phyloP scores from a whole-genome alignment of 2,797 vertebrate species.

The Mycteria americana region DNA sequence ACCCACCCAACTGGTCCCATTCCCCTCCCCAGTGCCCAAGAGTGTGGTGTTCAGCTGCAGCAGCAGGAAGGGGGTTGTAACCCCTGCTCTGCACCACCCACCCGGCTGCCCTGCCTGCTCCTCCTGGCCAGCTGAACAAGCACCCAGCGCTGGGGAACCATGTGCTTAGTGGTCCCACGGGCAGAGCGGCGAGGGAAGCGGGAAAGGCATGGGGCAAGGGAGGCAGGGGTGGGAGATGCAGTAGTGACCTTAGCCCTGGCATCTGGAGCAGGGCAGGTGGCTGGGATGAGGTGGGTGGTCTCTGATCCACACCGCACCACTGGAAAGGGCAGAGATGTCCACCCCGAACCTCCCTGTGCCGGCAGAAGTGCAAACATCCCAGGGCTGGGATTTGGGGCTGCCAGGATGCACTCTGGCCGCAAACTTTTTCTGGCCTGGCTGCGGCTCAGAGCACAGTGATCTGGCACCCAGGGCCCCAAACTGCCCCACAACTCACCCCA shows the following conservation, averaged over 20 bases:
- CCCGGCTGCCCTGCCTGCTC: neutral
- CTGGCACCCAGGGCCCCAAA: neutral
- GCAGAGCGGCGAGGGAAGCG: neutral
- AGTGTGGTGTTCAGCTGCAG: neutral
- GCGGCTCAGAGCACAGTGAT: neutral
- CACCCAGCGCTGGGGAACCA: accelerated
- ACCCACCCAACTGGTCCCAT: neutral
- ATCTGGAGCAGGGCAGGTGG: neutral
- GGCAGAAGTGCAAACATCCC: neutral
- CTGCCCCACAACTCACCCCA: neutral
- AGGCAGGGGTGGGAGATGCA: neutral
- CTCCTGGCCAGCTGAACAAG: neutral
- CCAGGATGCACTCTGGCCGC: neutral
- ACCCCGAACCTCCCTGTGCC: neutral
- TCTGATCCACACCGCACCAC: neutral
- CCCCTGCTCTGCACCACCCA: neutral
- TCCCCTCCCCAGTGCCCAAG: neutral
- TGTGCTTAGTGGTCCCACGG: neutral
- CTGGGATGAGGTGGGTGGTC: slow-evolving; percentile 14
- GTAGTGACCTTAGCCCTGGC: neutral
- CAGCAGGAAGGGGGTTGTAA: neutral
- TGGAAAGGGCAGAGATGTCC: neutral
- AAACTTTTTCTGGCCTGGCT: neutral
- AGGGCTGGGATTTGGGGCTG: neutral
- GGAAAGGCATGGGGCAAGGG: neutral